Evolutionary conservation across 2,888 invertebrate genomes (phyloP).

Genomic region (Ennomos erosarius): DNA sequence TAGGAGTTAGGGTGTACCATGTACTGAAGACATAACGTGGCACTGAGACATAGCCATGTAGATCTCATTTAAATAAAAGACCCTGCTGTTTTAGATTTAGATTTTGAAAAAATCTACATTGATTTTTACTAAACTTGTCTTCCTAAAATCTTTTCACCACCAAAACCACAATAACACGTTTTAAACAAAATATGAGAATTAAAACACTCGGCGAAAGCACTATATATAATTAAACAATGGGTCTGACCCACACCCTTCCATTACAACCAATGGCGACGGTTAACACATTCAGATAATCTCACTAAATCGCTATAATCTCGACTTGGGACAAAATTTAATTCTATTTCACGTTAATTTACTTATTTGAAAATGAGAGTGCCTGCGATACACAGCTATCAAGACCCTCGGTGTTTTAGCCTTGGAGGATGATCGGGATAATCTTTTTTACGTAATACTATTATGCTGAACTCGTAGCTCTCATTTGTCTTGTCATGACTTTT

Average conservation of each 20-base stretch:
- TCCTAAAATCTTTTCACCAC: too few relatives aligned
- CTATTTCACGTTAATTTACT: slow-evolving; percentile 81
- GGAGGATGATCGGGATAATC: slow-evolving; percentile 69
- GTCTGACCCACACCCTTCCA: slow-evolving; percentile 67
- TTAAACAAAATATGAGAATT: slow-evolving; percentile 49
- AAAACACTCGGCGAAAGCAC: slow-evolving; percentile 60
- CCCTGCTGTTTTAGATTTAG: too few relatives aligned
- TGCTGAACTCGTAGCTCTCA: slow-evolving; percentile 37
- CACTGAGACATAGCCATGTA: too few relatives aligned
- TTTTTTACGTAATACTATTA: slow-evolving; percentile 68
- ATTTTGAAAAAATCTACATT: too few relatives aligned
- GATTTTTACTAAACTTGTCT: too few relatives aligned
- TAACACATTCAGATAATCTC: slow-evolving; percentile 82
- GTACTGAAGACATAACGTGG: too few relatives aligned
- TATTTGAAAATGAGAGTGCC: slow-evolving; percentile 75
- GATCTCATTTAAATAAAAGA: too few relatives aligned
- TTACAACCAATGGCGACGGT: slow-evolving; percentile 73
- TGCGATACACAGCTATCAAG: slow-evolving; percentile 63
- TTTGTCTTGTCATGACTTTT: slow-evolving; percentile 6
- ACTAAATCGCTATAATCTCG: slow-evolving; percentile 79
- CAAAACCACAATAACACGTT: slow-evolving; percentile 28
- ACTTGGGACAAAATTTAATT: slow-evolving; percentile 77
- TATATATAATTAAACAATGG: slow-evolving; percentile 80
- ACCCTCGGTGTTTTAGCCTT: slow-evolving; percentile 59
- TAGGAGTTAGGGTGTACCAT: too few relatives aligned